Evolutionary conservation across 2,888 invertebrate genomes (phyloP), one percentile per base, ranked within the genome.

Genomic region (Tuberolachnus salignus): DNA sequence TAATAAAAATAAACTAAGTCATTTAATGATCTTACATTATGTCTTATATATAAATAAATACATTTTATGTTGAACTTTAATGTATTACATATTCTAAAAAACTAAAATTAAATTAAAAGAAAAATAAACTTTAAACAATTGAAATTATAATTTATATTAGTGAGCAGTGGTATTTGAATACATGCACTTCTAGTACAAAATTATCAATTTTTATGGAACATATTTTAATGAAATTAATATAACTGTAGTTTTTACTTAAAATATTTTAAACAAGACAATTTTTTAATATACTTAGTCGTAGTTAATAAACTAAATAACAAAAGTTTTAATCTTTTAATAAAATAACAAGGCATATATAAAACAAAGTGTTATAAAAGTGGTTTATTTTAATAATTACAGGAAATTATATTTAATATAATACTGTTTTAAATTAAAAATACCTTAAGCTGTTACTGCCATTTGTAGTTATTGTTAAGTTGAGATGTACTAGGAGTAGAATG

Each of bases 231-330:
- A 34, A 34, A 34, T 34, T 34, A 34, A 34, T 34, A 34, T 34
- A 6, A 4, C 34, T 34, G 6, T 34, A 6, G 34, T 6, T 4
- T 51, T 61, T 8, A 16, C 21, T 34, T 49, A 4, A 53, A 42
- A 44, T 16, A 53, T 63, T 51, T 42, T 16, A 53, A 64, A 53
- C 21, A 42, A 44, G 64, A 44, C n/a, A 51, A 26, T 51, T 16
- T 26, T 61, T 49, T 34, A 64, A 42, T 44, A 63, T 42, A 72
- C 57, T 78, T 49, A 21, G 57, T 78, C 59, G 21, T 19, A 67
- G 34, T 69, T 59, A 59, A 78, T 34, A 63, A 78, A 67, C 78
- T 78, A 78, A 69, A 78, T 69, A 78, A 78, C 78, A 69, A 69
- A 49, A 49, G 21, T 57, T 55, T 69, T 69, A 42, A 21, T 16